A percentile compares a stretch with the other conserved stretches of the same genome.
Evolutionary conservation across 2,888 invertebrate species (phyloP).

Genomic region (Hoplodrina blanda): DNA sequence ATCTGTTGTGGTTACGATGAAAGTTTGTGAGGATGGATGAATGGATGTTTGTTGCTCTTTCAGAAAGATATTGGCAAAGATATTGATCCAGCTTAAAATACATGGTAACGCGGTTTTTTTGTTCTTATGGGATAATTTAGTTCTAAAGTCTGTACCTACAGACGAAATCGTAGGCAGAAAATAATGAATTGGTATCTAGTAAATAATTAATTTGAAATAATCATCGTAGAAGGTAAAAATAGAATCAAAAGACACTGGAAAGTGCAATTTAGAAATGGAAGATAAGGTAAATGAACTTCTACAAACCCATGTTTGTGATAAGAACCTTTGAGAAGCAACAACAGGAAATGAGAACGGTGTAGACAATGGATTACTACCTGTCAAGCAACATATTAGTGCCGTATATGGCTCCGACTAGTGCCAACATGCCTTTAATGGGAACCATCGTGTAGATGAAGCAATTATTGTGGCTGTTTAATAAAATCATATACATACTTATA

Average conservation of each 20-base stretch:
- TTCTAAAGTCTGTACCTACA: no score
- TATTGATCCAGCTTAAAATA: no score
- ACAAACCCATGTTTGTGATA: neutral
- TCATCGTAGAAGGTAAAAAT: neutral
- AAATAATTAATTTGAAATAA: neutral
- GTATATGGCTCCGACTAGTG: slow-evolving; percentile 12
- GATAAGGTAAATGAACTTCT: neutral
- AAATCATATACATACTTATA: neutral
- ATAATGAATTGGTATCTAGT: no score
- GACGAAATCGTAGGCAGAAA: no score
- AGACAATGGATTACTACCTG: slow-evolving; percentile 17
- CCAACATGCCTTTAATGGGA: slow-evolving; percentile 21
- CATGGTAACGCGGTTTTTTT: no score
- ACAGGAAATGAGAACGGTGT: slow-evolving; percentile 16
- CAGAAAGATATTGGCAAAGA: no score
- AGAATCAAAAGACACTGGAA: neutral
- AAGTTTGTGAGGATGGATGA: no score
- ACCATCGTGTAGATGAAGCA: slow-evolving; percentile 14
- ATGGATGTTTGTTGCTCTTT: no score
- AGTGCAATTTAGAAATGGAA: no score
- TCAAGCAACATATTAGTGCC: slow-evolving; percentile 15
- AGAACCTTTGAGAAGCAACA: slow-evolving; percentile 1
- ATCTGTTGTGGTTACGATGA: neutral
- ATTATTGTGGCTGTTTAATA: neutral
- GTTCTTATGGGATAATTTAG: no score